A percentile compares a stretch with the other conserved stretches of the same genome.
Evolutionary conservation across 2,888 invertebrate genomes (phyloP).

Genomic region (Sesamia inferens): DNA sequence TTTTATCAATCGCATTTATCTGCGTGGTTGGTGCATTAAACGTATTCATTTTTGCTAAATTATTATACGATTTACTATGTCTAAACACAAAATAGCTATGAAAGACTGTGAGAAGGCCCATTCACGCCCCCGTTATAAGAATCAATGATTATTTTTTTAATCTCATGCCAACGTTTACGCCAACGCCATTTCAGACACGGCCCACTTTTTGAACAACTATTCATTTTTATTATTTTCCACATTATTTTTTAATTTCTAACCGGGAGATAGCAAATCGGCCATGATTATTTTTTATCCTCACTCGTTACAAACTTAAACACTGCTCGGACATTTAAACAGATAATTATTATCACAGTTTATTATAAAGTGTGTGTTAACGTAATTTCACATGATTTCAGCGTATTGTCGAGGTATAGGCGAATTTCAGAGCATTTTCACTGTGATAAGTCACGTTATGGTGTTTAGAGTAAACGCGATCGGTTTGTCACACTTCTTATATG

Average conservation of each 20-base stretch:
- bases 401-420: conserved; percentile 65
- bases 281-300: conserved; percentile 72
- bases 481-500: conserved; percentile 62
- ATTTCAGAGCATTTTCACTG: conserved; percentile 63
- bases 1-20: conserved; percentile 86
- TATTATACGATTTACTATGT: conserved; percentile 61
- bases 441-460: conserved; percentile 69
- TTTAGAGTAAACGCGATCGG: conserved; percentile 64
- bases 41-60: conserved; percentile 82
- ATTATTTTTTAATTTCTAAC: conserved; percentile 75
- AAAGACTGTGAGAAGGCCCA: conserved; percentile 52
- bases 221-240: conserved; percentile 81
- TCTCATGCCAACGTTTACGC: conserved; percentile 85
- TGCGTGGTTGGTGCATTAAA: conserved; percentile 88
- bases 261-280: conserved; percentile 81
- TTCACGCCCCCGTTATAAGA: conserved; percentile 57
- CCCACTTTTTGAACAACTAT: conserved; percentile 78
- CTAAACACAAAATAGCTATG: conserved; percentile 66
- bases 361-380: conserved; percentile 36
- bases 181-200: conserved; percentile 87
- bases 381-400: conserved; percentile 64
- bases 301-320: conserved; percentile 58
- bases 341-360: conserved; percentile 65
- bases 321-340: conserved; percentile 61
- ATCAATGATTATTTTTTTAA: conserved; percentile 64